Evolutionary conservation across 2,888 invertebrate species (phyloP).

Genomic region (Tryphoninae sp.): DNA sequence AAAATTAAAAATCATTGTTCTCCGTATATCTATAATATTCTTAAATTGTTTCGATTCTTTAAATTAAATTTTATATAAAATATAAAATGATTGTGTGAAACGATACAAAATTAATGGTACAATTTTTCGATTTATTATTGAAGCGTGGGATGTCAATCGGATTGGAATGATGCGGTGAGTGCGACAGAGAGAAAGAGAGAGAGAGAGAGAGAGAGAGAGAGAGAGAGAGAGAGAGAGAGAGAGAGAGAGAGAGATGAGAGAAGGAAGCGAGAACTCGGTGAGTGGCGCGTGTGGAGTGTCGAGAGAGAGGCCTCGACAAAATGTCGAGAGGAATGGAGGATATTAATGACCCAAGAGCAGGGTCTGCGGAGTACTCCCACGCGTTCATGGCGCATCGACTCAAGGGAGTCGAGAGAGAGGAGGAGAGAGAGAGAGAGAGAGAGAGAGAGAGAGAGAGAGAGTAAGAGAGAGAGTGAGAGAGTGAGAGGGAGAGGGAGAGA

Average conservation of each 20-base stretch:
- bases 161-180: conserved; percentile 15
- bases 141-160: not conserved
- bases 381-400: conserved; percentile 22
- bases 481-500: not conserved
- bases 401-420: conserved; percentile 26
- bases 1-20: too few relatives aligned
- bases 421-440: not conserved
- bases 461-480: too few relatives aligned
- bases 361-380: conserved; percentile 34
- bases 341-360: conserved; percentile 44
- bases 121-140: not conserved
- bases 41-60: too few relatives aligned
- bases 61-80: not conserved
- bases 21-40: too few relatives aligned
- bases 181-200: conserved; percentile 16
- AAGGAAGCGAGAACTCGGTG: not conserved
- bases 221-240: conserved; percentile 8
- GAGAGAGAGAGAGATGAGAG: not conserved
- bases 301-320: conserved; percentile 44
- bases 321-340: conserved; percentile 47
- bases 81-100: not conserved
- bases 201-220: conserved; percentile 9
- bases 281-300: conserved; percentile 37
- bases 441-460: not conserved
- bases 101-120: not conserved